Evolutionary conservation across 2,888 invertebrate species (phyloP), one percentile per base, ranked within the genome.

Genomic region (Spodoptera picta): DNA sequence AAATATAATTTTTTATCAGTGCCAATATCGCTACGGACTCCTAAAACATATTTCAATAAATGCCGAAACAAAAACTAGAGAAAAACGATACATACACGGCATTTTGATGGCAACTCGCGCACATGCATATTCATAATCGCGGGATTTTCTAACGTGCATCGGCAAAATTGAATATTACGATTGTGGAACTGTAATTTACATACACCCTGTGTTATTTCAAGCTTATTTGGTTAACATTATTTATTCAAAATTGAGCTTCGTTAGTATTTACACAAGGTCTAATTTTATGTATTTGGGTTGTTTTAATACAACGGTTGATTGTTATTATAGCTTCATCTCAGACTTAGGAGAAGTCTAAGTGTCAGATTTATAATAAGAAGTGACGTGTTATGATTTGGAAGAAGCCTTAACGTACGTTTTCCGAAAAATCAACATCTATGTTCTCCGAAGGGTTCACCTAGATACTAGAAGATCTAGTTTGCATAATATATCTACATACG

Each of bases 121-220:
- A 42, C 74, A 86, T 88, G 85, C 84, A 87, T 88, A 88, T 88
- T 88, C 85, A 88, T 86, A 75, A 81, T 80, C 70, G 66, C 70
- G 63, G 83, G 79, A 81, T 85, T 82, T 75, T 70, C 77, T 77
- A 81, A 79, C 79, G 65, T 73, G 76, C 77, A 74, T 71, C 62
- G 69, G 60, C n/a, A 60, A 77, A 80, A 83, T 82, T 76, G 77
- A 80, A 82, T 77, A 76, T 79, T 78, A 75, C 73, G 58, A 65
- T 62, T 70, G 65, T 70, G 57, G 57, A 54, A 57, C 44, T 52
- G 36, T 62, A 58, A 76, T 78, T 76, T 79, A 53, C 76, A 79
- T 78, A 64, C 56, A 74, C 65, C 61, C n/a, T 44, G 50, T 53
- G 59, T 60, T 63, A 73, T 71, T 60, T 60, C 54, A 41, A 24